These are phyloP conservation scores for Pollachius pollachius DNA, from an alignment of 2,113 vertebrate species.

Conservation along the genomic window DNA sequence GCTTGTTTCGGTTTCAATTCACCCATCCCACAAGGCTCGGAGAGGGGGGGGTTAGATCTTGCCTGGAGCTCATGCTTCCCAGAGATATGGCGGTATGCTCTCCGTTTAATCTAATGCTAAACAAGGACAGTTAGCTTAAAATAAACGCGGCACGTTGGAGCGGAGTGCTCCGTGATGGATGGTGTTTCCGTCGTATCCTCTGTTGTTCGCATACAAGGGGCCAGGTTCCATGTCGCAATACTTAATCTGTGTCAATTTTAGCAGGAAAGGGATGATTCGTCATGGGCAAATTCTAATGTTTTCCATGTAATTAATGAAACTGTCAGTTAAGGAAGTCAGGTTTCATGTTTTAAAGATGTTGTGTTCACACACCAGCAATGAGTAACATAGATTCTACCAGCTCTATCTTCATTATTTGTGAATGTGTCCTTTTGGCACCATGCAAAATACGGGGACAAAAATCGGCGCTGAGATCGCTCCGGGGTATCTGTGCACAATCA, in stretches of 20 bases:
- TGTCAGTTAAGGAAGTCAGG: not conserved
- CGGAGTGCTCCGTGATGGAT: not conserved
- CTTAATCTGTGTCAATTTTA: not conserved
- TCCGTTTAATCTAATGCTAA: not conserved
- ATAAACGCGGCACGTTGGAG: not conserved
- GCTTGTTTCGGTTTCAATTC: not conserved
- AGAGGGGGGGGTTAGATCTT: not conserved
- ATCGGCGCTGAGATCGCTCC: no score
- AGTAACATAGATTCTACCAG: not conserved
- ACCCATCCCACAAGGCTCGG: not conserved
- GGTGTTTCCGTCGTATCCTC: not conserved
- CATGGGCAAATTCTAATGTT: not conserved
- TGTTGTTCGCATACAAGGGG: not conserved
- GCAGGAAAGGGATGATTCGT: not conserved
- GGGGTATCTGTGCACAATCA: no score
- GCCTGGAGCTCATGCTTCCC: not conserved
- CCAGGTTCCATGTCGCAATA: not conserved
- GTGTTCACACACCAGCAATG: not conserved
- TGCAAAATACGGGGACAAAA: no score
- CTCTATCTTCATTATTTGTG: not conserved
- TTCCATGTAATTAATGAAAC: not conserved
- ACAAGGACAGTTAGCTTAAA: not conserved
- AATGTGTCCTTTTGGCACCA: no score
- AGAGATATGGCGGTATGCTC: not conserved
- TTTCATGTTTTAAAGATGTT: not conserved